Evolutionary conservation across 2,888 invertebrate species (phyloP), one percentile per base, ranked within the genome.

Genomic region (Glaucopsyche alexis): DNA sequence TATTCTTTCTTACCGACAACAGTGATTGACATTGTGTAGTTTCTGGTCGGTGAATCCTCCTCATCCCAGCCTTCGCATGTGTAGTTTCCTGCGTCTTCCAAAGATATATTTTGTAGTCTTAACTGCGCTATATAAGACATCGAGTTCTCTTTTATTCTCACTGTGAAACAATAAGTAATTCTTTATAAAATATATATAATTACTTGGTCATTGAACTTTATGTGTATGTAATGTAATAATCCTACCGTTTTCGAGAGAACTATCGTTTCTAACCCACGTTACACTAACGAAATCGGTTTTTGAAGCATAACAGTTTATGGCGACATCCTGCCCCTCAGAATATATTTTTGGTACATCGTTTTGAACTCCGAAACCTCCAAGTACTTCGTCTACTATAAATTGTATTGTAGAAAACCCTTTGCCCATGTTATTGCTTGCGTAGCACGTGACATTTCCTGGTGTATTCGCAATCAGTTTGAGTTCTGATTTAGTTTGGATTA

Each of bases 231-330:
- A n/a, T n/a, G n/a, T 49, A 52, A 60, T 42, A 69, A 69, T 60
- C 52, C 60, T 14, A 72, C 70, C 74, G 80, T 81, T 76, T 87
- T 87, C 82, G 52, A 77, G 38, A 14, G 38, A 42, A 19, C 9
- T 66, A 40, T 83, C 77, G 19, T 75, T 76, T 40, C 80, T 81
- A 5, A 78, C 52, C 92, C 92, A 93, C n/a, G 83, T 83, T 0
- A 90, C 83, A 73, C 82, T 84, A 1, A 71, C 29, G 76, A 83
- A 91, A 14, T 87, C 81, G 75, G 88, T 86, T 75, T 79, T 83
- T 0, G 91, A 91, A 47, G 89, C 92, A 47, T 86, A 77, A 77
- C 92, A 93, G 71, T 81, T 82, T 5, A 88, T 65, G 8, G 75
- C 76, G 2, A 88, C 82, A 8, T 79, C 76, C 13, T 86, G 78